These are phyloP conservation scores for Lamellibrachia luymesi DNA, from an alignment of 1,140 invertebrate species.

Conservation along the genomic window DNA sequence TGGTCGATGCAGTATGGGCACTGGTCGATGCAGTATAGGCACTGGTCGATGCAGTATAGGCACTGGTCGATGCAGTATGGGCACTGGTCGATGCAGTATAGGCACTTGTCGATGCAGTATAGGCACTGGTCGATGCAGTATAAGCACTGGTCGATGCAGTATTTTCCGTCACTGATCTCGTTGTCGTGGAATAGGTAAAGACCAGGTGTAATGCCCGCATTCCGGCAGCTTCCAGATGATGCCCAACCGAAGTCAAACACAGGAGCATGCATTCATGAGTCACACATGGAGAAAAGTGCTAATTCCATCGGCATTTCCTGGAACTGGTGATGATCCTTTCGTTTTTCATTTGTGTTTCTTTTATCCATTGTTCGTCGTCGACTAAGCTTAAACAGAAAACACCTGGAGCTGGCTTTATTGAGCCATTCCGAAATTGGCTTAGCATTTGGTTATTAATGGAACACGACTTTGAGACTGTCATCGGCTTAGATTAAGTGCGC, in stretches of 20 bases:
- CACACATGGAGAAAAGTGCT: not conserved
- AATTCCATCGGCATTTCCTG: not conserved
- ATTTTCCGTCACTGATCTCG: not conserved
- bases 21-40: not conserved
- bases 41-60: not conserved
- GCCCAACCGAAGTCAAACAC: too few relatives aligned
- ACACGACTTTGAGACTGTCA: not conserved
- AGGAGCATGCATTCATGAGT: too few relatives aligned
- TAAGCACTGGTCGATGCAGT: not conserved
- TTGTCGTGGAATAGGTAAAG: not conserved
- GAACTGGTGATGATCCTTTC: not conserved
- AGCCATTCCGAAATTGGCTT: not conserved
- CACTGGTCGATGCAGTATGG: not conserved
- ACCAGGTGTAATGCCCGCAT: not conserved
- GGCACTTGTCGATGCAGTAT: not conserved
- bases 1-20: not conserved
- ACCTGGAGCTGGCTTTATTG: not conserved
- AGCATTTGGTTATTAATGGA: not conserved
- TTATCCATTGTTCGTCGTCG: not conserved
- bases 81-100: too few relatives aligned
- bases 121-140: not conserved
- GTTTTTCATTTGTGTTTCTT: not conserved
- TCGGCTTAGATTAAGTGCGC: not conserved
- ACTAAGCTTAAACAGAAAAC: not conserved
- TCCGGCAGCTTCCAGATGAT: too few relatives aligned